Evolutionary conservation across 2,797 vertebrate genomes (phyloP).

Genomic region (Squalus acanthias): DNA sequence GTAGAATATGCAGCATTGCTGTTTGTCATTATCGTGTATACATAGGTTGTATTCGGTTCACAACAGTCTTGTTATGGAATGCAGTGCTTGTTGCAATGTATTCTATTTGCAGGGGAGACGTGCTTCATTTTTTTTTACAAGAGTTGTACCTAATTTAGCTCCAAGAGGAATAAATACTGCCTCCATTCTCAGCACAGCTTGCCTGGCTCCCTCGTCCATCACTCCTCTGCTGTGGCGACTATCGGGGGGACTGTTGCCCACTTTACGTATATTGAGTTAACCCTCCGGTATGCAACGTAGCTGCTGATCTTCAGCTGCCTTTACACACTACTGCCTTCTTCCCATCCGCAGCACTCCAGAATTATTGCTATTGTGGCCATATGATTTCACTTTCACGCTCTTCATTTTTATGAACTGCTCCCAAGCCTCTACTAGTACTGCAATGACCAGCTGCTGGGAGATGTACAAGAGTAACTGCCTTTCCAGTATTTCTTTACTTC

Average conservation of each 20-base stretch:
- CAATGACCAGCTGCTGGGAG: too few species aligned
- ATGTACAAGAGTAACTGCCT: neutral
- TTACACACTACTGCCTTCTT: neutral
- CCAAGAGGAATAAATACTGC: neutral
- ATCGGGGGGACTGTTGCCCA: neutral
- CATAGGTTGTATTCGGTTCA: neutral
- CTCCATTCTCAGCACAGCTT: neutral
- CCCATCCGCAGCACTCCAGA: neutral
- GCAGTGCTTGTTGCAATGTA: neutral
- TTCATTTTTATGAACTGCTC: neutral
- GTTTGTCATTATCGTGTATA: neutral
- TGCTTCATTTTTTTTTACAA: neutral
- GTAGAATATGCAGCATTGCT: neutral
- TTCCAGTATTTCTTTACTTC: neutral
- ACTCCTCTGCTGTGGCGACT: neutral
- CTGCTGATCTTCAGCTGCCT: too few species aligned
- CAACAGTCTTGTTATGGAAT: neutral
- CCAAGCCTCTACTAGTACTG: neutral
- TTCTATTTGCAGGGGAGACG: neutral
- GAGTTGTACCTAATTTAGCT: neutral
- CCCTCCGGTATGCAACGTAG: neutral
- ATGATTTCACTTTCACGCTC: neutral
- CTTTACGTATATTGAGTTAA: neutral
- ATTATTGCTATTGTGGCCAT: neutral
- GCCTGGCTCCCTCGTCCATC: neutral